A percentile compares a stretch with the other conserved stretches of the same genome.
These are phyloP conservation scores for Hanleya hanleyi DNA, from an alignment of 2,888 invertebrate genomes.

Conservation along the genomic window DNA sequence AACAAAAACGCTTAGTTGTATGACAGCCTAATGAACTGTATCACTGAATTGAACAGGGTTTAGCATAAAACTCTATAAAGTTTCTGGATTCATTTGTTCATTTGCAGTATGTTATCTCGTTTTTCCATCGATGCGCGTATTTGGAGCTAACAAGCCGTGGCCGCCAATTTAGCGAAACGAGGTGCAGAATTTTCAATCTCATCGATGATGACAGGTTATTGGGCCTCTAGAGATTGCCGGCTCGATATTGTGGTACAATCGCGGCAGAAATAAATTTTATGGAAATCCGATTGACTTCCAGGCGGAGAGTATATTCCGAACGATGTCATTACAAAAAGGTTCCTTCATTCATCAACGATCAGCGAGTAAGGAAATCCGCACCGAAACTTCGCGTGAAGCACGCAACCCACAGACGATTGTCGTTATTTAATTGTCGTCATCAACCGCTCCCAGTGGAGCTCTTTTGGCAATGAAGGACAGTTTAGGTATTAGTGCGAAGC, in stretches of 20 bases:
- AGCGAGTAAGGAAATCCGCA: neutral
- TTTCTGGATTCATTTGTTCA: no score
- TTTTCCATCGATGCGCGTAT: no score
- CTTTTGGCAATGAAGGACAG: neutral
- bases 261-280: neutral
- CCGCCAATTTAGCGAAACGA: no score
- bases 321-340: neutral
- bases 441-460: neutral
- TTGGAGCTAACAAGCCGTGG: no score
- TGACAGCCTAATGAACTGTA: no score
- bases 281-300: neutral
- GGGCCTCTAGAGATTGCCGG: neutral
- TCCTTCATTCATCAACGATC: neutral
- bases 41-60: no score
- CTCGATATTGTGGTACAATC: neutral
- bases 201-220: no score
- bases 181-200: no score
- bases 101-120: no score
- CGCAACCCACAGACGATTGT: neutral
- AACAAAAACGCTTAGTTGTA: no score
- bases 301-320: neutral
- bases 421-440: constrained; percentile 3
- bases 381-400: neutral
- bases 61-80: no score
- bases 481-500: neutral